Evolutionary conservation across 1,140 invertebrate species (phyloP), one percentile per base, ranked within the genome.

Genomic region (Drosophila arawakana): DNA sequence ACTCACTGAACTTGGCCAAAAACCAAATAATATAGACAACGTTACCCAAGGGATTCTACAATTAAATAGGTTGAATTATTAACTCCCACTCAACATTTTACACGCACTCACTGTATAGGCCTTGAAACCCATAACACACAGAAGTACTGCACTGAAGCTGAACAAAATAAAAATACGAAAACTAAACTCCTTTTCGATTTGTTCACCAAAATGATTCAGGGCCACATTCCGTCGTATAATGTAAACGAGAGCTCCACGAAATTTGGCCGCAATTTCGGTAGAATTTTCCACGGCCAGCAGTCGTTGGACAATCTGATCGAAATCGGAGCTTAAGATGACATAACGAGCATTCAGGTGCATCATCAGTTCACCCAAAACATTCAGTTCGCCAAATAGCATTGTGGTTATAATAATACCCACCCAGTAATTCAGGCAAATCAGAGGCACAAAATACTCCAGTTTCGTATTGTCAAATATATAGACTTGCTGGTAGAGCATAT

Each of bases 151-250:
- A 9, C 90, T 91, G 3, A 91, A 81, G 0, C 77, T 72, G 35
- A 91, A 84, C 82, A 88, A 78, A 6, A 91, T 69, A 37, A 91
- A 91, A 6, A 91, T 79, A 0, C 85, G 85, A 44, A 91, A 81
- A 30, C 77, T 91, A 35, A 88, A 91, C 18, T 91, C 80, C 15
- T 61, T 43, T 54, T 91, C 82, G 9, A 91, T 25, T 13, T 80
- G 25, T 8, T 82, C 57, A 3, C 73, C 82, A 61, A 91, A 91
- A 0, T 63, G 59, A 62, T 89, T 80, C 2, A 91, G 43, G 7
- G 75, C 77, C 7, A 59, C 66, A 58, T 91, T 90, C 1, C 78
- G 66, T 1, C 69, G 76, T 18, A 91, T 54, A 35, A 91, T 78
- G 1, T 66, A 34, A 13, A 61, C 61, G 4, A 91, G 21, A 0